These are phyloP conservation scores for Trematocara marginatum DNA, from an alignment of 2,113 vertebrate species.

Conservation along the genomic window DNA sequence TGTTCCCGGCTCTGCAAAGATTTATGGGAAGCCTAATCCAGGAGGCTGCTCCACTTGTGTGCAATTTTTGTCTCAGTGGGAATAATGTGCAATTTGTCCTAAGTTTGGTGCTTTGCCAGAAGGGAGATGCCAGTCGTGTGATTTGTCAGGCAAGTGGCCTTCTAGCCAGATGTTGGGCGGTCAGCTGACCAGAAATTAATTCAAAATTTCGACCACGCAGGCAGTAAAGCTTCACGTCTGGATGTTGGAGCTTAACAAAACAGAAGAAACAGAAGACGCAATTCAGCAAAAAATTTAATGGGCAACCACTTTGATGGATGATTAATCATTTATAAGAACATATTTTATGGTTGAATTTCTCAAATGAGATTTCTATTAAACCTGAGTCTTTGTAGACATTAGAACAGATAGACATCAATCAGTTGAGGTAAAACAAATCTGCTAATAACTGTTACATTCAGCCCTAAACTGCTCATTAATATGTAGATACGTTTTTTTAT, in stretches of 20 bases:
- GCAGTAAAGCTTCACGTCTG: not conserved
- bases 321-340: not conserved
- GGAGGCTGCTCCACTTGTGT: not conserved
- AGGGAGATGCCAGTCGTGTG: not conserved
- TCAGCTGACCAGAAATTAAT: not conserved
- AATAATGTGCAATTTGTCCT: not conserved
- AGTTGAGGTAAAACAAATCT: not conserved
- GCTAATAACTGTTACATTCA: not conserved
- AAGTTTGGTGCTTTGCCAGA: not conserved
- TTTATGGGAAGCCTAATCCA: conserved; percentile 35
- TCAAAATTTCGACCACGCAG: not conserved
- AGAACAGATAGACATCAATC: not conserved
- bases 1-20: conserved; percentile 21
- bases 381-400: not conserved
- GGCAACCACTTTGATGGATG: not conserved
- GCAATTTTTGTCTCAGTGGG: conserved; percentile 34
- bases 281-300: not conserved
- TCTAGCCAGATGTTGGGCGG: not conserved
- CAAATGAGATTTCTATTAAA: not conserved
- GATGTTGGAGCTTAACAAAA: not conserved
- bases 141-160: not conserved
- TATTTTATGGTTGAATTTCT: not conserved
- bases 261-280: not conserved
- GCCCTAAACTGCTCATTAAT: not conserved
- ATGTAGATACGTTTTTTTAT: not conserved